Conservation (phyloP, 2,113 vertebrate genomes). For the Hepsetus odoe region DNA sequence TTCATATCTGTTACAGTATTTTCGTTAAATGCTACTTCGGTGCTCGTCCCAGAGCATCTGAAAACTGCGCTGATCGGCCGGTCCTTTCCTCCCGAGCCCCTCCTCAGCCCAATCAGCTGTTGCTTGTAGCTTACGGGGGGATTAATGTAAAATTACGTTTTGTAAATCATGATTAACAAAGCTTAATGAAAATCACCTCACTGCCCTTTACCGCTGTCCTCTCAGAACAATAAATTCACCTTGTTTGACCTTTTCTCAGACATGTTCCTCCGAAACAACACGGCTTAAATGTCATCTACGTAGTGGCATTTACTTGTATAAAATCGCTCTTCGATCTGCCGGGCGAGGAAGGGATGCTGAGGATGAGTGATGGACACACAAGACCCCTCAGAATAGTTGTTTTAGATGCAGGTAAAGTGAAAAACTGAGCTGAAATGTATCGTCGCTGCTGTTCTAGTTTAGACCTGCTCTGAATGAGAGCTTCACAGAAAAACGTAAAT, state of each 20-base stretch:
- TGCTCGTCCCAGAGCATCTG: no score
- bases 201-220: constrained; percentile 46
- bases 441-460: no score
- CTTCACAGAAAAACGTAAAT: no score
- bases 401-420: no score
- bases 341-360: background rate
- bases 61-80: no score
- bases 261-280: constrained; percentile 47
- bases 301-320: constrained; percentile 58
- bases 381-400: no score
- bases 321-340: constrained; percentile 49
- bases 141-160: constrained; percentile 39
- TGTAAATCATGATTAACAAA: constrained; percentile 48
- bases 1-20: no score
- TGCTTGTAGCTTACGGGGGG: constrained; percentile 9
- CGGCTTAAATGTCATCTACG: constrained; percentile 58
- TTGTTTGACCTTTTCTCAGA: constrained; percentile 50
- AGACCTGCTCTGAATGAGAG: no score
- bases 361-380: background rate
- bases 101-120: background rate
- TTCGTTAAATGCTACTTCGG: no score
- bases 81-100: no score
- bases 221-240: constrained; percentile 50
- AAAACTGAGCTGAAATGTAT: no score
- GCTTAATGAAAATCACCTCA: constrained; percentile 54